A percentile compares a stretch with the other conserved stretches of the same genome.
Conservation (phyloP, 2,113 vertebrate genomes). For the Ovis aries region ARS-UI_Ramb_v3.0 NC_056071.1:24494501-24495000, state of each 20-base stretch:
- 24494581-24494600: neutral
- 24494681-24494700: neutral
- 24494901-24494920: accelerated
- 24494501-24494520: neutral
- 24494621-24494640: neutral
- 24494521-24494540: neutral
- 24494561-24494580: neutral
- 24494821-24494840: neutral
- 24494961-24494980: neutral
- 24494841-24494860: neutral
- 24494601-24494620: neutral
- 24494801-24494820: neutral
- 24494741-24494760: neutral
- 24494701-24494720: neutral
- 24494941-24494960: neutral
- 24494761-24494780: neutral
- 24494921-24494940: neutral
- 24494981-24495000: neutral
- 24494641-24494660: neutral
- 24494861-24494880: neutral
- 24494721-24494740: neutral
- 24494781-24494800: neutral
- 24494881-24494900: neutral
- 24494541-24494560: accelerated
- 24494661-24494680: neutral